phyloP scores from a whole-genome alignment of 2,888 invertebrate genomes.

The Dascillus cervinus region DNA sequence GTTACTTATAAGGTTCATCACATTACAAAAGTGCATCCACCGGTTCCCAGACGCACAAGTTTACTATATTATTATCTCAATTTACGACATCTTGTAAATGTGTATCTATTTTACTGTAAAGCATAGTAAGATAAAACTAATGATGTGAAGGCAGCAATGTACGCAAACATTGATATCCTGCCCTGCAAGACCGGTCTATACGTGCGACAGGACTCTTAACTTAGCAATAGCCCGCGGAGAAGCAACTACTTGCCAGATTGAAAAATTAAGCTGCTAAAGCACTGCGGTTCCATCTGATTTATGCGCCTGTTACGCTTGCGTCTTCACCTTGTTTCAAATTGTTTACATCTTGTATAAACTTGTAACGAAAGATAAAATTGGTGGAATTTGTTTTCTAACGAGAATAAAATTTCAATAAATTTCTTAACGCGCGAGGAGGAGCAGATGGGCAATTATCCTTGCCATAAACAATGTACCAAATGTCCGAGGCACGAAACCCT shows the following conservation, averaged over 20 bases:
- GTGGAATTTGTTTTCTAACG: neutral
- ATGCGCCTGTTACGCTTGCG: constrained; percentile 6
- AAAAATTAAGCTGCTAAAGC: constrained; percentile 26
- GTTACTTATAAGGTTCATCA: too few species aligned
- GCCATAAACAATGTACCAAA: constrained; percentile 14
- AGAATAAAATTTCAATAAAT: constrained; percentile 1
- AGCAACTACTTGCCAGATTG: constrained; percentile 23
- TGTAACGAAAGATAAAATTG: neutral
- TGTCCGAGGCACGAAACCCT: constrained; percentile 11
- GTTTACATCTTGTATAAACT: neutral
- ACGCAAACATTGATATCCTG: constrained; percentile 5
- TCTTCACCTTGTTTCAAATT: neutral
- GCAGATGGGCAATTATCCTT: constrained; percentile 8
- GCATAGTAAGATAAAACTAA: too few species aligned
- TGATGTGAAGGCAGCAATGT: constrained; percentile 1
- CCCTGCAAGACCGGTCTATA: constrained; percentile 12
- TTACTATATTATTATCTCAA: too few species aligned
- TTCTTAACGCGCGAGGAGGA: neutral
- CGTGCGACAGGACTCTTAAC: constrained; percentile 20
- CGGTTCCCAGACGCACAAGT: too few species aligned
- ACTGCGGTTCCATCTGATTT: constrained; percentile 23
- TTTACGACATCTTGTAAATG: too few species aligned
- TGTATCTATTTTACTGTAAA: too few species aligned
- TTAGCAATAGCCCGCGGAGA: constrained; percentile 20
- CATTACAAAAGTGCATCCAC: too few species aligned